Conservation (phyloP, 2,797 vertebrate species). For the Sebastolobus altivelis region DNA sequence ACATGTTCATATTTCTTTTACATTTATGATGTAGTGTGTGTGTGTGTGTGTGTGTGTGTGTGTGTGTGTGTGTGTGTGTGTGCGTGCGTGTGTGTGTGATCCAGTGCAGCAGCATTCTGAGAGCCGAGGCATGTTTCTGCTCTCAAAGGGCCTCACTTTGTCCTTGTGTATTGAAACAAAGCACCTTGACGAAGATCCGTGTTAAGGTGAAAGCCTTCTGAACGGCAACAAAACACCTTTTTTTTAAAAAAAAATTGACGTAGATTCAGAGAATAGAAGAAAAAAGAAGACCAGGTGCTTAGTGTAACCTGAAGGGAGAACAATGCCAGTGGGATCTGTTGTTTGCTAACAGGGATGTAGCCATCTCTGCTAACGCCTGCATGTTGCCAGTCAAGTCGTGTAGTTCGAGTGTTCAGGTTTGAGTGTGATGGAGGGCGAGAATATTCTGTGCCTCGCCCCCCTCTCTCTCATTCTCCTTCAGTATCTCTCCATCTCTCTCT, state of each 20-base stretch:
- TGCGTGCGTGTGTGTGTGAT: slow-evolving; percentile 18
- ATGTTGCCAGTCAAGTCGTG: slow-evolving; percentile 22
- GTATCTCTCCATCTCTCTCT: slow-evolving; percentile 63
- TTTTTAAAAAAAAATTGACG: background rate
- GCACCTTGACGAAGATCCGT: slow-evolving; percentile 18
- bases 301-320: slow-evolving; percentile 43
- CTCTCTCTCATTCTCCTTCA: slow-evolving; percentile 49
- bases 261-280: slow-evolving; percentile 31
- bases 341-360: slow-evolving; percentile 50
- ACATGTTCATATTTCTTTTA: background rate
- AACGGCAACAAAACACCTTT: slow-evolving; percentile 5
- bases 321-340: slow-evolving; percentile 34
- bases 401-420: slow-evolving; percentile 32
- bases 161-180: slow-evolving; percentile 64
- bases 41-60: background rate
- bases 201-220: background rate
- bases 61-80: slow-evolving; percentile 17
- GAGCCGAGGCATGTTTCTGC: slow-evolving; percentile 34
- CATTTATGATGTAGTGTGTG: background rate
- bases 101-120: slow-evolving; percentile 27
- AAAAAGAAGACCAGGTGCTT: slow-evolving; percentile 3
- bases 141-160: slow-evolving; percentile 47
- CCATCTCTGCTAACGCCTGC: slow-evolving; percentile 40
- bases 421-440: slow-evolving; percentile 50
- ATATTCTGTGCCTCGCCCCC: slow-evolving; percentile 47